Evolutionary conservation across 1,140 invertebrate genomes (phyloP), one percentile per base, ranked within the genome.

Genomic region (Liolophura sinensis): DNA sequence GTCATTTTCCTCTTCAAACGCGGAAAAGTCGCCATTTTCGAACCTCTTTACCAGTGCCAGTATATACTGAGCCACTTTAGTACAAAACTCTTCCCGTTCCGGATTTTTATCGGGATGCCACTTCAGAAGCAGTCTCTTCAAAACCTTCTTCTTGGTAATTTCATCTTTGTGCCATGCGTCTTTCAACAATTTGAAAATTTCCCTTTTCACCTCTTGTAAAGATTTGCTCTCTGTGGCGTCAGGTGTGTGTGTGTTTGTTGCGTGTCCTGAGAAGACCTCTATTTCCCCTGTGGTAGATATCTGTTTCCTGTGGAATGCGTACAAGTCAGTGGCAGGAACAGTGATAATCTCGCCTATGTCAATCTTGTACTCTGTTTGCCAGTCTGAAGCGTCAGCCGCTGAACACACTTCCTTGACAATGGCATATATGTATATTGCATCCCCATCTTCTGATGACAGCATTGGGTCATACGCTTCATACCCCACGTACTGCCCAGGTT

Each of bases 81-180:
- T 77, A 25, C 74, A 73, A 31, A 78, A 65, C 12, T 71, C 57
- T 73, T 78, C 71, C 51, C 77, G 69, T 1, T 69, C 76, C n/a
- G 55, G 62, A 67, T 83, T 82, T 73, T 81, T 82, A 62, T 83
- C 82, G 60, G 82, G 82, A 71, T 83, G 82, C 78, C 78, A 82
- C 62, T 78, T 73, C 22, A 78, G 66, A 14, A 81, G 55, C 1
- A 82, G 48, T 49, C 80, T 64, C 64, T 80, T 80, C 16, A 79
- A 69, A 27, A 80, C 71, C 27, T 71, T 71, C 50, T 72, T 78
- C 49, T 76, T 65, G 50, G 81, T 73, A 20, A 51, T 54, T 49
- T 74, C 72, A 24, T 65, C 62, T 16, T 72, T 60, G 25, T 67
- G 49, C 70, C 72, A 77, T 25, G 75, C 73, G 24, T 77, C 69